Evolutionary conservation across 1,140 invertebrate species (phyloP).

Genomic region (Drosophila micromelanica): DNA sequence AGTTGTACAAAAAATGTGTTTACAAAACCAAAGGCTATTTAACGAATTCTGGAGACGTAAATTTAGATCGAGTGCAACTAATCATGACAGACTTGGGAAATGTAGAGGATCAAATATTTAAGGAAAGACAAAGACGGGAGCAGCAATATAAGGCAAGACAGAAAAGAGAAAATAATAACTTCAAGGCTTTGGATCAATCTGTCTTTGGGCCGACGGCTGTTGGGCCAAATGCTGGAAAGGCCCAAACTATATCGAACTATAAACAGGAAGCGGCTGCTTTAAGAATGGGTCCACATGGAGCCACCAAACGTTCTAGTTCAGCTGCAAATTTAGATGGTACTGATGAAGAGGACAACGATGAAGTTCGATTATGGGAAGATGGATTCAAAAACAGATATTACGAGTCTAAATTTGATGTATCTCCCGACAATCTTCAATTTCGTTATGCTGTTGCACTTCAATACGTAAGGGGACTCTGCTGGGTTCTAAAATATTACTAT

Average conservation of each 20-base stretch:
- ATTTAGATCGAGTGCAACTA: conserved; percentile 95
- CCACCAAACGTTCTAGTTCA: conserved; percentile 84
- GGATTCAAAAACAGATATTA: conserved; percentile 99
- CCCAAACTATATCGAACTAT: conserved; percentile 85
- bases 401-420: conserved; percentile 97
- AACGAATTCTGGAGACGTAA: conserved; percentile 97
- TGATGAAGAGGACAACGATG: conserved; percentile 92
- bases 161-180: conserved; percentile 85
- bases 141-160: conserved; percentile 91
- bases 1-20: conserved; percentile 97
- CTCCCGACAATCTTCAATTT: conserved; percentile 92
- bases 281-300: conserved; percentile 77
- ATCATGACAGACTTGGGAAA: conserved; percentile 97
- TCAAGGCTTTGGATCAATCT: conserved; percentile 77
- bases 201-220: conserved; percentile 89
- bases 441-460: conserved; percentile 95
- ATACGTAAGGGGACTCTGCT: conserved; percentile 98
- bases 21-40: conserved; percentile 97
- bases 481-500: conserved; percentile 99
- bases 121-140: conserved; percentile 94
- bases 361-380: conserved; percentile 98
- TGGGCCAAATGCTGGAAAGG: conserved; percentile 84
- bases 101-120: conserved; percentile 99
- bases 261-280: conserved; percentile 89
- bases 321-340: conserved; percentile 73